Conservation (phyloP, 2,888 invertebrate species). For the Caenorhabditis panamensis region DNA sequence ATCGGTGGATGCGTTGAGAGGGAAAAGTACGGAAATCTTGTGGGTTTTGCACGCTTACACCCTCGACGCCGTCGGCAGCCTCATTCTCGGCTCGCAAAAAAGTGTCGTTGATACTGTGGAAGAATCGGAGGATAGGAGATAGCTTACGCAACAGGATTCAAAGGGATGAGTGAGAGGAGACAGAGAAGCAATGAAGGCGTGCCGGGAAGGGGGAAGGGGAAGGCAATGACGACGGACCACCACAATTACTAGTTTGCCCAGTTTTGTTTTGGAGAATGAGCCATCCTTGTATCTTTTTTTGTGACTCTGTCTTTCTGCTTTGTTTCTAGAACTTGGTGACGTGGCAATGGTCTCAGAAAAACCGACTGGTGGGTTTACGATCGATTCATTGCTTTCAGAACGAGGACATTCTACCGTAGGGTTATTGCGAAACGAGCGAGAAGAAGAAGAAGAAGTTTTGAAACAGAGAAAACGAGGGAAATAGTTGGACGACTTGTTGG, state of each 20-base stretch:
- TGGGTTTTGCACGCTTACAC: slow-evolving; percentile 11
- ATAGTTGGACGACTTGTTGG: not conserved
- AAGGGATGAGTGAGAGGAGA: slow-evolving; percentile 8
- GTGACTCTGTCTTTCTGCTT: too few species aligned
- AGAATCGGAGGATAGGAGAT: too few species aligned
- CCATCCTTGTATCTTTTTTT: not conserved
- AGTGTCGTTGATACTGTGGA: slow-evolving; percentile 26
- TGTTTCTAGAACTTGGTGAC: slow-evolving; percentile 10
- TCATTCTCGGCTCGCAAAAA: slow-evolving; percentile 39
- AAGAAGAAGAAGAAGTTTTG: not conserved
- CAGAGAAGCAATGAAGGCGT: not conserved
- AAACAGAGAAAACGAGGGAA: not conserved
- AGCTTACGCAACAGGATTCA: slow-evolving; percentile 51
- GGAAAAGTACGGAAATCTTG: slow-evolving; percentile 14
- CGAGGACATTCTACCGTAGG: slow-evolving; percentile 18
- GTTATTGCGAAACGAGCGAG: slow-evolving; percentile 40
- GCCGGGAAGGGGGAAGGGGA: not conserved
- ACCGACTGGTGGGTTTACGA: slow-evolving; percentile 24
- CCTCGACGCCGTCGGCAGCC: slow-evolving; percentile 9
- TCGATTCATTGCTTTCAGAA: slow-evolving; percentile 13
- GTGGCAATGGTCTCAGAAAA: not conserved
- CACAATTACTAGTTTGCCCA: slow-evolving; percentile 27
- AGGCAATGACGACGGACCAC: not conserved
- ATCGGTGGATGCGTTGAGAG: slow-evolving; percentile 22
- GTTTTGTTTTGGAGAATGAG: slow-evolving; percentile 31